Base-by-base conservation (phyloP, 2,888 invertebrate genomes). In the Serrognathus titanus region DNA sequence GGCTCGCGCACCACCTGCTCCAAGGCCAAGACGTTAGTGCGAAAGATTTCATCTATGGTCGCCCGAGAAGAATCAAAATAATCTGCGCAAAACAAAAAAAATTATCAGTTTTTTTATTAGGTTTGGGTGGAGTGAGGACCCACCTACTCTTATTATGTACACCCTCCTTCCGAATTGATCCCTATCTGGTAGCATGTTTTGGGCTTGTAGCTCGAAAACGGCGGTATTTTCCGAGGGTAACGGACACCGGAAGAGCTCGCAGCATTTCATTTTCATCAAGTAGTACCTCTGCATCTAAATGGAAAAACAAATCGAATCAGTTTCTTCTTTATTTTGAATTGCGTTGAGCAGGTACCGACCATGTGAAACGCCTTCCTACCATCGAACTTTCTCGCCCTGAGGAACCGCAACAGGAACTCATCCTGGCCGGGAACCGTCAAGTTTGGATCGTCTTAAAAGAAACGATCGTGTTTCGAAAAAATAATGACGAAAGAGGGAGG, bases 301-400 rank as follows among this genome's bases (percentile, higher is more conserved):
- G n/a, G 1, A 13, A 31, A 24, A 8, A 45, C 31, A 45, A 45
- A 52, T 11, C 6, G 35, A 37, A 2, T 9, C 9, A n/a, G 1
- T 9, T 6, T 11, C 16, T 16, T 16, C 2, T 16, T 16, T 16
- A 16, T 16, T 16, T 16, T 16, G 16, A 3, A 16, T 16, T n/a
- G n/a, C n/a, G n/a, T n/a, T n/a, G n/a, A n/a, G n/a, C n/a, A 3
- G 16, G 16, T 9, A 48, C 67, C 68, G 66, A 78, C 78, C 76
- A 78, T 78, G 49, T 72, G 71, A 65, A 78, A 79, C 10, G 80
- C 77, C 66, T 78, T 79, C 40, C 75, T 72, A 48, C 74, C 74
- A 63, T 79, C 75, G 63, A 82, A 84, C 67, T 81, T 80, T 63
- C 83, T 78, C 2, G 83, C 83, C 60, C 85, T 76, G 39, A 85